These are phyloP conservation scores for Standfussiana lucernea DNA, from an alignment of 2,888 invertebrate genomes.

Conservation along the genomic window DNA sequence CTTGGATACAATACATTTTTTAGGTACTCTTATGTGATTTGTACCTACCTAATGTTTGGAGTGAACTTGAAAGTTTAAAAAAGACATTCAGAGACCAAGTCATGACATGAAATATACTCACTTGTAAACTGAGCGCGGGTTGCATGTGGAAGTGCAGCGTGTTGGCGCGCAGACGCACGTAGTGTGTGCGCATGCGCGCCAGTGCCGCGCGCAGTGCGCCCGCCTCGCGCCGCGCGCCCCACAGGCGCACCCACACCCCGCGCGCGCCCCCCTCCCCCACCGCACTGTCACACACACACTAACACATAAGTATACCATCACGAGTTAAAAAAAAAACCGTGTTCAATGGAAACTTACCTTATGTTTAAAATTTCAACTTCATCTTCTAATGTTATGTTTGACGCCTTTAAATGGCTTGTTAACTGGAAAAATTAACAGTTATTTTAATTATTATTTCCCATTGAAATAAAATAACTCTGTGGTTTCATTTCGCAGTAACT, in stretches of 20 bases:
- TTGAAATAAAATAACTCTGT: not conserved
- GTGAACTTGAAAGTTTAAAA: not conserved
- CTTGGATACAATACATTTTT: not conserved
- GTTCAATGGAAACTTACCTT: conserved; percentile 88
- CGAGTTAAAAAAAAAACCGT: not conserved
- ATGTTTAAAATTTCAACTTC: conserved; percentile 93
- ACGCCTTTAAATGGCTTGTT: conserved; percentile 91
- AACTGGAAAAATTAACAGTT: conserved; percentile 85
- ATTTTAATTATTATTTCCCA: not conserved
- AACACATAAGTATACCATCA: not conserved
- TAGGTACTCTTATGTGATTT: not conserved
- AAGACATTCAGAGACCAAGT: not conserved
- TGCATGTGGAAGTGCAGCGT: conserved; percentile 93
- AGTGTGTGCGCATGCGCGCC: conserved; percentile 73
- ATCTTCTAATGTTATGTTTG: conserved; percentile 92
- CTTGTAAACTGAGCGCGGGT: conserved; percentile 93
- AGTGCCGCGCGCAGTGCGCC: conserved; percentile 82
- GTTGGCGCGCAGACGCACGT: conserved; percentile 76
- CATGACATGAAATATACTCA: conserved; percentile 77
- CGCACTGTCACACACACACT: conserved; percentile 68
- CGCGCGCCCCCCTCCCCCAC: conserved; percentile 79
- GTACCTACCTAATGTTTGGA: not conserved
- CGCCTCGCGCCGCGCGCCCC: conserved; percentile 83
- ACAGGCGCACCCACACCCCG: conserved; percentile 81
- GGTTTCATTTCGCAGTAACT: not conserved